phyloP scores from a whole-genome alignment of 2,113 vertebrate species.

The Pao palembangensis region DNA sequence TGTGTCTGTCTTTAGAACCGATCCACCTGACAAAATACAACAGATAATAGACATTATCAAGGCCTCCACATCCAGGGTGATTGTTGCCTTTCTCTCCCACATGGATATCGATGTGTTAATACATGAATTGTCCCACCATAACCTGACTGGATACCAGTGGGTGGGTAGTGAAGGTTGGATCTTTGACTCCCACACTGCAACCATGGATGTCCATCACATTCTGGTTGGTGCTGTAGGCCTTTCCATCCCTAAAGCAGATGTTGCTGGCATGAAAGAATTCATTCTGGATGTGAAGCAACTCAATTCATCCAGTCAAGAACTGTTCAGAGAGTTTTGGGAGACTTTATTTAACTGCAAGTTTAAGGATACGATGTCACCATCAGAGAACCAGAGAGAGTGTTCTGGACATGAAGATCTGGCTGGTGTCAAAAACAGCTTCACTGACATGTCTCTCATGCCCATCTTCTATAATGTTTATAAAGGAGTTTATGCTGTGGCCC shows the following conservation, averaged over 20 bases:
- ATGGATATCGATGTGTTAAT: constrained; percentile 62
- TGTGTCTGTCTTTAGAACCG: constrained; percentile 63
- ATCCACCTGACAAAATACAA: constrained; percentile 53
- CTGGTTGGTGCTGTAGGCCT: constrained; percentile 71
- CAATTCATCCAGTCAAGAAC: constrained; percentile 45
- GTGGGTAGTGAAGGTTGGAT: constrained; percentile 74
- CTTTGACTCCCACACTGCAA: constrained; percentile 57
- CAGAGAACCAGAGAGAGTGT: constrained; percentile 29
- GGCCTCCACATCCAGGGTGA: constrained; percentile 65
- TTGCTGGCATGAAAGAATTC: constrained; percentile 66
- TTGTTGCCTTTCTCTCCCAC: constrained; percentile 62
- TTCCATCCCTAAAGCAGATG: constrained; percentile 62
- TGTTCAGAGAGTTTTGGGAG: constrained; percentile 70
- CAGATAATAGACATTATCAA: constrained; percentile 63
- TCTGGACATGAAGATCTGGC: constrained; percentile 64
- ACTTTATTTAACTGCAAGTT: constrained; percentile 62
- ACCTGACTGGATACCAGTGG: constrained; percentile 74
- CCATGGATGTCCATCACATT: constrained; percentile 49
- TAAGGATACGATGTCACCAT: background rate
- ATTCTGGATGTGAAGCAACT: constrained; percentile 61
- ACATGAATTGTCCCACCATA: constrained; percentile 53
- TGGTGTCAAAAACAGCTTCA: constrained; percentile 62
- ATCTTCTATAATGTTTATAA: constrained; percentile 74
- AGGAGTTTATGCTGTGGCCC: constrained; percentile 69
- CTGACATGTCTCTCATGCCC: constrained; percentile 72